Evolutionary conservation across 2,797 vertebrate genomes (phyloP).

Genomic region (Petrocephalus schoutedeni): DNA sequence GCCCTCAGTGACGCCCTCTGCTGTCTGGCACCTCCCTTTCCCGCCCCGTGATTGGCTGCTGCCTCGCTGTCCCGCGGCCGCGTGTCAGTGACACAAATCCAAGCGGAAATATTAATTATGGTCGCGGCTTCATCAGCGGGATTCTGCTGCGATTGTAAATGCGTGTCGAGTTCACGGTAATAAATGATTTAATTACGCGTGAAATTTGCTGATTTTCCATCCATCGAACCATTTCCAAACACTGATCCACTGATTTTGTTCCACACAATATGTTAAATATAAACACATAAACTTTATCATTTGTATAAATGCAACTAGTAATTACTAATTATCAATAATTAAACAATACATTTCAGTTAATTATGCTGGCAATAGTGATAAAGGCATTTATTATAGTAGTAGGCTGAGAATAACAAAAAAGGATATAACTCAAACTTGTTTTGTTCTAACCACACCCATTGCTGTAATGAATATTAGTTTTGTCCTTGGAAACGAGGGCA

Average conservation of each 20-base stretch:
- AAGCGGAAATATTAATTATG: conserved; percentile 58
- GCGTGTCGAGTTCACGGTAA: conserved; percentile 41
- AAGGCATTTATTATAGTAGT: no score
- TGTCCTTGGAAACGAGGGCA: background rate
- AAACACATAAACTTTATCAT: no score
- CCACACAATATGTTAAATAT: background rate
- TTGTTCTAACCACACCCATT: background rate
- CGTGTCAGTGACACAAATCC: conserved; percentile 17
- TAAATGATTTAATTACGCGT: background rate
- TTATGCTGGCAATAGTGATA: background rate
- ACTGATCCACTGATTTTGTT: background rate
- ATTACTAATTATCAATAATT: no score
- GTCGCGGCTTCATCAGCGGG: conserved; percentile 41
- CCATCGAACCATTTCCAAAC: background rate
- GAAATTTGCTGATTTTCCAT: background rate
- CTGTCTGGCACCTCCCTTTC: background rate
- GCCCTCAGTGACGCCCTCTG: background rate
- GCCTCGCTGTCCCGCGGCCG: background rate
- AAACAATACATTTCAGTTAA: no score
- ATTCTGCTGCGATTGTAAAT: conserved; percentile 55
- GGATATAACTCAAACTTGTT: background rate
- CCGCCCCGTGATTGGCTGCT: background rate
- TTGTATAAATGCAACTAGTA: no score
- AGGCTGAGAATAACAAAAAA: background rate
- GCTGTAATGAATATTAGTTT: background rate